Evolutionary conservation across 2,888 invertebrate species (phyloP).

Genomic region (Pammene aurita): DNA sequence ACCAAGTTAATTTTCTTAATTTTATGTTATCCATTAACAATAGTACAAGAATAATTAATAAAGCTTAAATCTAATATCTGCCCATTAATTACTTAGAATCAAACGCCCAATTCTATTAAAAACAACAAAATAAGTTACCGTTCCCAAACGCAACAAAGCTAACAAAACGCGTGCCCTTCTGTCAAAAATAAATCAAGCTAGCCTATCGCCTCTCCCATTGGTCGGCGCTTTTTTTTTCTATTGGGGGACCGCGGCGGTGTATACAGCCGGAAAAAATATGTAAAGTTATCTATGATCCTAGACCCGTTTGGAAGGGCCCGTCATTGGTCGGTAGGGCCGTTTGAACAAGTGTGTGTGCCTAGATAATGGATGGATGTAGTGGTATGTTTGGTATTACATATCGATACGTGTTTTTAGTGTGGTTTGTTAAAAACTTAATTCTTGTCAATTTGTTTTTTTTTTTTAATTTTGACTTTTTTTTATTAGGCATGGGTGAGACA

Average conservation of each 20-base stretch:
- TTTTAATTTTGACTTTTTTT: no score
- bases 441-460: no score
- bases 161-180: slow-evolving; percentile 14
- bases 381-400: neutral
- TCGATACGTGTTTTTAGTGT: neutral
- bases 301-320: slow-evolving; percentile 21
- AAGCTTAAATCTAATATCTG: no score
- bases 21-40: no score
- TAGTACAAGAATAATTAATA: no score
- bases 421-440: no score
- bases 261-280: slow-evolving; percentile 21
- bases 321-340: slow-evolving; percentile 19
- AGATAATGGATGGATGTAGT: slow-evolving; percentile 1
- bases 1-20: no score
- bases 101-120: neutral
- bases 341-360: neutral
- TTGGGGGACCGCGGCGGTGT: slow-evolving; percentile 3
- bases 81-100: neutral
- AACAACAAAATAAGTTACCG: neutral
- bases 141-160: neutral
- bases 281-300: slow-evolving; percentile 26
- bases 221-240: slow-evolving; percentile 16
- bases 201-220: slow-evolving; percentile 6
- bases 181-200: slow-evolving; percentile 21
- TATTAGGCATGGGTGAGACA: no score